Evolutionary conservation across 2,797 vertebrate species (phyloP).

Genomic region (Loriculus beryllinus): DNA sequence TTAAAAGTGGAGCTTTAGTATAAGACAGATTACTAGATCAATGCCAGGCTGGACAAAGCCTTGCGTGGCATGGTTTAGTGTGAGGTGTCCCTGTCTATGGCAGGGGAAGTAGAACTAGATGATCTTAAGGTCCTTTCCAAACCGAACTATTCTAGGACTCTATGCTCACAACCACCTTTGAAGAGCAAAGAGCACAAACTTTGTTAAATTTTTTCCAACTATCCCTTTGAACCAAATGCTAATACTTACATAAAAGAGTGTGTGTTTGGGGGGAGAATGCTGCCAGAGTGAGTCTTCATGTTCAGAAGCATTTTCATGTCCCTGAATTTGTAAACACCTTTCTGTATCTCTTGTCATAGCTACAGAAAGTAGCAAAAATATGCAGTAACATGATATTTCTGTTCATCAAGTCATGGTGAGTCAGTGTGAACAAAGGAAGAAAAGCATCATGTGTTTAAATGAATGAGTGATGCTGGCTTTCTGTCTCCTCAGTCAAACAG

Average conservation of each 20-base stretch:
- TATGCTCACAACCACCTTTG: neutral
- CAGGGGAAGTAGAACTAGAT: too few relatives aligned
- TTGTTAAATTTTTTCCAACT: neutral
- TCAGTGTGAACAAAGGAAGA: conserved; percentile 51
- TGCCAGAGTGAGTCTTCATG: neutral
- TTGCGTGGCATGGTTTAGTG: too few relatives aligned
- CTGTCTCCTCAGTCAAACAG: conserved; percentile 46
- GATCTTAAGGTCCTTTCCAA: too few relatives aligned
- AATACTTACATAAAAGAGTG: neutral
- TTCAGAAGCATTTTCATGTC: neutral
- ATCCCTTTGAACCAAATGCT: neutral
- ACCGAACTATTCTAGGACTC: too few relatives aligned
- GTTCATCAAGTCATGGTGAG: conserved; percentile 28
- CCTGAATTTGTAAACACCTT: neutral
- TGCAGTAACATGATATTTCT: neutral
- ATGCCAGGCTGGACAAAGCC: too few relatives aligned
- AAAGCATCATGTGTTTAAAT: conserved; percentile 58
- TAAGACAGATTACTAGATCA: neutral
- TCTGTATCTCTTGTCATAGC: neutral
- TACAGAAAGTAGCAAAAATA: conserved; percentile 28
- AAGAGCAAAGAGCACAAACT: neutral
- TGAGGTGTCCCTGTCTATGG: too few relatives aligned
- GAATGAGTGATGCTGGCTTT: conserved; percentile 51
- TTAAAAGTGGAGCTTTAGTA: neutral
- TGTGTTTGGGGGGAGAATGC: neutral